Evolutionary conservation across 2,888 invertebrate genomes (phyloP), one percentile per base, ranked within the genome.

Genomic region (Melanchra persicariae): DNA sequence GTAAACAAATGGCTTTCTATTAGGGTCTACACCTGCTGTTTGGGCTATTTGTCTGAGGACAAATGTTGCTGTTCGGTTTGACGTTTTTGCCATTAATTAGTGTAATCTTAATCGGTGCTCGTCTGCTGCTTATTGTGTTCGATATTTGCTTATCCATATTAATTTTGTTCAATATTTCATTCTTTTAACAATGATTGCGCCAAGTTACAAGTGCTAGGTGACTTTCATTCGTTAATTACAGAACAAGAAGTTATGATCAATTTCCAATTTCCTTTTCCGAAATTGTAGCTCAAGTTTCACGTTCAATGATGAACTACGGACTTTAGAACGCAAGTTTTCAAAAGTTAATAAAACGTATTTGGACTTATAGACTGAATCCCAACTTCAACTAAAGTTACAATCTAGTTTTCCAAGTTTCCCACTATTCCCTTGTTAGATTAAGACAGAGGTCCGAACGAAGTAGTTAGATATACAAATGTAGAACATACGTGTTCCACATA

Each of bases 1-100:
- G 93, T 92, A 93, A 93, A 94, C 94, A 95, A 95, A 94, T 95
- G 92, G 92, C 89, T 90, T 90, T 91, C 91, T 90, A 93, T 91
- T 93, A 92, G 88, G 91, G 91, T 88, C 89, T 91, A 90, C 92
- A 93, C 91, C 94, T 94, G 93, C 90, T 91, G 90, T 90, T 88
- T 88, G 87, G 88, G 89, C 90, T 90, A 88, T 92, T 91, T 89
- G 90, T 89, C 85, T 81, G 68, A 84, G 89, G 88, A 93, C 91
- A 90, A 92, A 92, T 92, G 77, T 92, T 88, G 84, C 89, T 87
- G 88, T 87, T 88, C 85, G 87, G 81, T 85, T 81, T 86, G 88
- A 88, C 87, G 85, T 89, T 90, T 91, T 88, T 85, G 83, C 78
- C 85, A 87, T 85, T 88, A 88, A 90, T 88, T 87, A 85, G 86